phyloP scores from a whole-genome alignment of 2,797 vertebrate genomes.

The Lateolabrax maculatus region DNA sequence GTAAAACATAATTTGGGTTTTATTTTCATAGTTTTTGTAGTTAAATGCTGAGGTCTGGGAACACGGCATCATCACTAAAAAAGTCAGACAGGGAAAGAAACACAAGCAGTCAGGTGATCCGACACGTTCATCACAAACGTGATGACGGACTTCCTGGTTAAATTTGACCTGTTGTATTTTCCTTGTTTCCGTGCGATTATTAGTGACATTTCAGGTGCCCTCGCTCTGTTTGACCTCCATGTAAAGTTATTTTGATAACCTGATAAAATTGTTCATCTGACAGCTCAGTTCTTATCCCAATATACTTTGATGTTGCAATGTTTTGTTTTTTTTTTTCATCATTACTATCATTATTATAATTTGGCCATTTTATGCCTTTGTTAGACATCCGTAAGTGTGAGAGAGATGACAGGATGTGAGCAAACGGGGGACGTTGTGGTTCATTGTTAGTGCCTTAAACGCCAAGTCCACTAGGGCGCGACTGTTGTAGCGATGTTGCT shows the following conservation, averaged over 20 bases:
- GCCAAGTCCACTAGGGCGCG: not conserved
- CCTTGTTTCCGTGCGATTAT: too few relatives aligned
- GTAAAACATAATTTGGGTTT: not conserved
- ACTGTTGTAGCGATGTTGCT: not conserved
- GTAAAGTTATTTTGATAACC: too few relatives aligned
- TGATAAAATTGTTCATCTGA: not conserved
- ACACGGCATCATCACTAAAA: not conserved
- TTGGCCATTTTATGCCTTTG: not conserved
- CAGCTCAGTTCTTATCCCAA: too few relatives aligned
- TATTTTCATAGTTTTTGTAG: not conserved
- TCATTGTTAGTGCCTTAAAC: not conserved
- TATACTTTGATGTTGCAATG: not conserved
- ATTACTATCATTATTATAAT: too few relatives aligned
- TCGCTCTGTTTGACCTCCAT: too few relatives aligned
- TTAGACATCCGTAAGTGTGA: not conserved
- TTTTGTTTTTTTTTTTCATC: not conserved
- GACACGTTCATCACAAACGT: too few relatives aligned
- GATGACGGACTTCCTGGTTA: not conserved
- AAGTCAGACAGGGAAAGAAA: not conserved
- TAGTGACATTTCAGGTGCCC: too few relatives aligned
- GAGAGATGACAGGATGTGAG: not conserved
- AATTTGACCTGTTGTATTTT: not conserved
- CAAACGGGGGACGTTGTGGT: not conserved
- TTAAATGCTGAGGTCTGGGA: not conserved
- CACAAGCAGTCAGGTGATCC: not conserved